phyloP scores from a whole-genome alignment of 2,797 vertebrate species.

The Urocyon cinereoargenteus region DNA sequence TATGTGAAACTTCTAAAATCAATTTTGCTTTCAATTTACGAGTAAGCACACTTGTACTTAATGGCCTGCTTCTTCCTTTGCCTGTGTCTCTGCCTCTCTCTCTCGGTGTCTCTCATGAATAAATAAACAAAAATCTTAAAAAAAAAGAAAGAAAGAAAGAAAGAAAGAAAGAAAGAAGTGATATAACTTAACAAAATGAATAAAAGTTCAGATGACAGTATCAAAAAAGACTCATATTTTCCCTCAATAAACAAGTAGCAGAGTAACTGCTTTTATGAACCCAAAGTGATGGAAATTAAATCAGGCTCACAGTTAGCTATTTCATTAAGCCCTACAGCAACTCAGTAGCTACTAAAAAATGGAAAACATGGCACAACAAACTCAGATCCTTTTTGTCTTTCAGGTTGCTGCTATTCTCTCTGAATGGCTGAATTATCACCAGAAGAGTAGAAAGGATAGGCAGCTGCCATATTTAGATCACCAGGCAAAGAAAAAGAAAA shows the following conservation, averaged over 20 bases:
- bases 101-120: no score
- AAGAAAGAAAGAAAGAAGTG: background rate
- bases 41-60: background rate
- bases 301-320: constrained; percentile 1
- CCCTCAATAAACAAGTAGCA: background rate
- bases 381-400: background rate
- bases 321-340: constrained; percentile 7
- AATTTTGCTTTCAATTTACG: background rate
- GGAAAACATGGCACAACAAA: constrained; percentile 35
- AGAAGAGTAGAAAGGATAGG: background rate
- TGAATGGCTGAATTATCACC: background rate
- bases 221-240: constrained; percentile 35
- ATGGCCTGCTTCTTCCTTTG: background rate
- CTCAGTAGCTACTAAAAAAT: constrained; percentile 32
- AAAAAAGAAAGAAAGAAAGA: background rate
- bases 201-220: background rate
- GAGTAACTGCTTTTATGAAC: background rate
- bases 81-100: no score
- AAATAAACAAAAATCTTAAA: no score
- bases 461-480: background rate
- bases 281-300: constrained; percentile 44
- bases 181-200: constrained; percentile 34
- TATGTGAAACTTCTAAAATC: background rate
- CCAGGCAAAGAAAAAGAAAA: background rate
- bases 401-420: background rate